Evolutionary conservation across 2,797 vertebrate species (phyloP).

Genomic region (Hybognathus amarus): DNA sequence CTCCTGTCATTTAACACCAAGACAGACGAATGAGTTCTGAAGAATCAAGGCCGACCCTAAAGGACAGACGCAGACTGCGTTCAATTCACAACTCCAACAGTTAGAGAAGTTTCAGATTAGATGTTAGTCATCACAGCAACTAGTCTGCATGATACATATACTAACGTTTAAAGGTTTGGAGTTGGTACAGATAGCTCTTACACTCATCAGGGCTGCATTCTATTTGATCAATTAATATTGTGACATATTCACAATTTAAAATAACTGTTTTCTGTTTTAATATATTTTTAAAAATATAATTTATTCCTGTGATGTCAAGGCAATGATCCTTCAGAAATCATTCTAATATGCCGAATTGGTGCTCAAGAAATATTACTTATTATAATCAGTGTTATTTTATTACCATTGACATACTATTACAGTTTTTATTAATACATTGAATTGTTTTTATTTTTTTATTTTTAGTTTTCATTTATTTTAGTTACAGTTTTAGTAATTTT

Average conservation of each 20-base stretch:
- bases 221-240: neutral
- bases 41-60: neutral
- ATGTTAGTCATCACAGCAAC: neutral
- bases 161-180: neutral
- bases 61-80: neutral
- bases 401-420: neutral
- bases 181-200: neutral
- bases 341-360: neutral
- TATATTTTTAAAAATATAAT: neutral
- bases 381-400: neutral
- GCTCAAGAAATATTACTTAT: neutral
- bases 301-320: neutral
- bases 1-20: neutral
- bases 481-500: neutral
- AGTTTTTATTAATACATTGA: too few relatives aligned
- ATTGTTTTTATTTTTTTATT: too few relatives aligned
- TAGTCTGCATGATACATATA: neutral
- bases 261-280: neutral
- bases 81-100: neutral
- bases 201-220: neutral
- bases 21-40: constrained; percentile 10
- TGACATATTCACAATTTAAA: neutral
- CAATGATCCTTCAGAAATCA: neutral
- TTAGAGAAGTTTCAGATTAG: neutral
- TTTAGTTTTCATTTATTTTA: neutral